Conservation (phyloP, 37 sponge, comb jelly and placozoan genomes). For the Spongilla lacustris region DNA sequence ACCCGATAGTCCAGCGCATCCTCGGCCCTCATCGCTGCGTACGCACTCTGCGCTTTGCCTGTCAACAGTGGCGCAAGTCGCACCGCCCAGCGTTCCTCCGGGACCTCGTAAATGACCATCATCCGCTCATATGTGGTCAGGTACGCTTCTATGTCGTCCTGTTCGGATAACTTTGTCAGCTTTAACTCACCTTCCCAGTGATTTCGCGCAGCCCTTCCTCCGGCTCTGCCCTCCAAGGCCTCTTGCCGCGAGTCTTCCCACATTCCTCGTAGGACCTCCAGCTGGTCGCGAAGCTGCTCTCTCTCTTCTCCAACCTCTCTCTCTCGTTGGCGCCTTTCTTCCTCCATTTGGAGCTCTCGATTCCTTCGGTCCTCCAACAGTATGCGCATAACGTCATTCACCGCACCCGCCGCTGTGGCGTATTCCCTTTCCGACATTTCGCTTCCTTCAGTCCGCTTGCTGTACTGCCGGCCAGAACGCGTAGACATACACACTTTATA, state of each 20-base stretch:
- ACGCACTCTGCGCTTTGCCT: constrained; percentile 39
- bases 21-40: neutral
- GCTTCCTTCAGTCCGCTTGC: neutral
- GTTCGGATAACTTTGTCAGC: neutral
- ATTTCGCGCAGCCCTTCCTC: neutral
- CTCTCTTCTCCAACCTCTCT: neutral
- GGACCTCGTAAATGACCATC: neutral
- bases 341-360: neutral
- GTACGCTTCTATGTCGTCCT: constrained; percentile 32
- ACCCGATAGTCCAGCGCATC: constrained; percentile 19
- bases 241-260: neutral
- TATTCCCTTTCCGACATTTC: neutral
- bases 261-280: neutral
- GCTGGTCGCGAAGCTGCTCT: neutral
- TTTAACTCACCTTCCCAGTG: neutral
- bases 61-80: constrained; percentile 30
- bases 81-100: constrained; percentile 42
- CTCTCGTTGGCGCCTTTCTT: neutral
- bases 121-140: constrained; percentile 34
- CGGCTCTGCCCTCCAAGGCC: neutral
- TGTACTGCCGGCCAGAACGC: neutral
- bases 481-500: neutral
- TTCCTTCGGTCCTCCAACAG: neutral
- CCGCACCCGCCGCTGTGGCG: neutral
- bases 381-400: neutral